Conservation (phyloP, 2,113 vertebrate genomes). For the Zapornia atra region DNA sequence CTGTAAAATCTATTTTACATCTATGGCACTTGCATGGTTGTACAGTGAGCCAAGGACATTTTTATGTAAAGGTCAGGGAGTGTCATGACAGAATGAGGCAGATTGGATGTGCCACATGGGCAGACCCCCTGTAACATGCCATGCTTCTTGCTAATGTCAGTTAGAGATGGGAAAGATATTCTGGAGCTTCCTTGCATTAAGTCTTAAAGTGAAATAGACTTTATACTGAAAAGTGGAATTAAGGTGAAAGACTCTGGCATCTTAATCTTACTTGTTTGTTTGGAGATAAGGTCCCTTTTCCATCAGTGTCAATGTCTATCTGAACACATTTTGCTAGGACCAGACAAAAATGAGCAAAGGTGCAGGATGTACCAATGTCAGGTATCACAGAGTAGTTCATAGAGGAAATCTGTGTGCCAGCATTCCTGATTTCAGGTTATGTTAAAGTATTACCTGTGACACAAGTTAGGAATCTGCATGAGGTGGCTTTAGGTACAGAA, state of each 20-base stretch:
- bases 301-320: not conserved
- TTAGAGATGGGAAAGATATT: not conserved
- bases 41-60: not conserved
- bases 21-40: not conserved
- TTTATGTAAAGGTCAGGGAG: not conserved
- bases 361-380: not conserved
- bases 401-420: not conserved
- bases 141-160: not conserved
- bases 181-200: not conserved
- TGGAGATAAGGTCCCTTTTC: not conserved
- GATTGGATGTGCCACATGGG: rapidly evolving
- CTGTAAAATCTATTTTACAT: not conserved
- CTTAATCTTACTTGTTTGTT: not conserved
- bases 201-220: not conserved
- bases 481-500: not conserved
- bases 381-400: not conserved
- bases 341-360: not conserved
- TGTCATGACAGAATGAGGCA: not conserved
- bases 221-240: not conserved
- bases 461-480: not conserved
- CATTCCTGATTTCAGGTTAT: not conserved
- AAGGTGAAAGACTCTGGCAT: not conserved
- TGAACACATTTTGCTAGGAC: not conserved
- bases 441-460: not conserved
- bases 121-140: not conserved